Conservation (phyloP, 2,797 vertebrate species). For the Sternarchorhynchus goeldii region DNA sequence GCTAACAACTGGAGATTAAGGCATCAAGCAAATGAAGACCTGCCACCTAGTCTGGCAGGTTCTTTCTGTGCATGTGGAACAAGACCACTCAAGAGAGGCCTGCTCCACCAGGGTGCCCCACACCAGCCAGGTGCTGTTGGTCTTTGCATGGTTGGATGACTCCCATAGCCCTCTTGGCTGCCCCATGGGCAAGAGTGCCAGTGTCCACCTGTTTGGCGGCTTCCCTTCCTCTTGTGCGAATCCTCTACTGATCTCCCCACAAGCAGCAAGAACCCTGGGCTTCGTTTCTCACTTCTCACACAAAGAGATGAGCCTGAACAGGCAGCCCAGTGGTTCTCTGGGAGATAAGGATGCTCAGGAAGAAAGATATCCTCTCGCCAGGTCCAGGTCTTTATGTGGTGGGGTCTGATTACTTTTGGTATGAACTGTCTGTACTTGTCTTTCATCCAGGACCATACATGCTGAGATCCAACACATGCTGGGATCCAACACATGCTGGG, state of each 20-base stretch:
- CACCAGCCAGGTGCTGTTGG: background rate
- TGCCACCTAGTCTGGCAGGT: background rate
- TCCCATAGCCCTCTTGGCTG: constrained; percentile 9
- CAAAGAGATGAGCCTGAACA: background rate
- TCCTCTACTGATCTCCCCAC: constrained; percentile 9
- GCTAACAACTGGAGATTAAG: background rate
- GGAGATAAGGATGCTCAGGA: background rate
- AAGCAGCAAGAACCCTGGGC: constrained; percentile 2
- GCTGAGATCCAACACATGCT: too few relatives aligned
- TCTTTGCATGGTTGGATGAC: background rate
- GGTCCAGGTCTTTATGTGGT: background rate
- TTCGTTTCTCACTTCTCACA: background rate
- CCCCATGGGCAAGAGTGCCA: background rate
- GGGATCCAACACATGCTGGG: too few relatives aligned
- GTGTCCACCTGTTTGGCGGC: constrained; percentile 22
- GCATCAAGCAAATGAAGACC: background rate
- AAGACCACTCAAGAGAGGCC: background rate
- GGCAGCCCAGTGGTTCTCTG: background rate
- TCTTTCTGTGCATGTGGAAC: background rate
- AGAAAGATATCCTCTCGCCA: background rate
- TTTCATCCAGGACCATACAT: background rate
- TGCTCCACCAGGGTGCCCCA: background rate
- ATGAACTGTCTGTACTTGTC: background rate
- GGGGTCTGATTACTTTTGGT: background rate
- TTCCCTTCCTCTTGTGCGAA: constrained; percentile 13